phyloP scores from a whole-genome alignment of 2,113 vertebrate species.

The Scatophagus argus region DNA sequence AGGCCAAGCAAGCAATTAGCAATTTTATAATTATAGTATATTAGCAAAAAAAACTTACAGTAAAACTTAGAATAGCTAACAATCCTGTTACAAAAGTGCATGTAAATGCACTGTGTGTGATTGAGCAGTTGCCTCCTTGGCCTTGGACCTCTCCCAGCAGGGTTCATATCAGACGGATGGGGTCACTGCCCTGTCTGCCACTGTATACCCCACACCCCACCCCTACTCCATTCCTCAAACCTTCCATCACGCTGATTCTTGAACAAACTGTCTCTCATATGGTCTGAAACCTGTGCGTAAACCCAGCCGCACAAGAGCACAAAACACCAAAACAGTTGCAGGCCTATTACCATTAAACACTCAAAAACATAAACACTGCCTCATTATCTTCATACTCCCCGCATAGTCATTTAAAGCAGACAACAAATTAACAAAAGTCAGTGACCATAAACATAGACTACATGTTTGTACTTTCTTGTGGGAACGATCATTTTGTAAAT shows the following conservation, averaged over 20 bases:
- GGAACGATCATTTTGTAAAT: conserved; percentile 83
- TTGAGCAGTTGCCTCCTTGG: conserved; percentile 53
- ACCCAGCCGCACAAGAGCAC: conserved; percentile 28
- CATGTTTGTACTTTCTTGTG: conserved; percentile 79
- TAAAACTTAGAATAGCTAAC: no score
- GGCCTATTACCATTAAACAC: conserved; percentile 52
- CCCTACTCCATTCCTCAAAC: conserved; percentile 71
- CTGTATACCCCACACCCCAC: conserved; percentile 57
- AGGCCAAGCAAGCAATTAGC: neutral
- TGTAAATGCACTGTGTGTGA: conserved; percentile 39
- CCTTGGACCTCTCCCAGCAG: conserved; percentile 71
- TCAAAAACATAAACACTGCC: conserved; percentile 59
- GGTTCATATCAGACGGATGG: conserved; percentile 71
- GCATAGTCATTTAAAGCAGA: conserved; percentile 63
- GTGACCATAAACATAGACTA: conserved; percentile 80
- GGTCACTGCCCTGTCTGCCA: conserved; percentile 77
- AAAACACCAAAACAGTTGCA: conserved; percentile 57
- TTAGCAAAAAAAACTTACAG: no score
- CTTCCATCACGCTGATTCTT: conserved; percentile 58
- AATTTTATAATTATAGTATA: no score
- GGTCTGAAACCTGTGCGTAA: conserved; percentile 24
- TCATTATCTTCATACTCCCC: conserved; percentile 66
- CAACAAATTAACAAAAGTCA: conserved; percentile 76
- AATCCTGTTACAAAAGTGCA: neutral
- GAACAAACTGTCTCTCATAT: conserved; percentile 46